These are phyloP conservation scores for Octopus bimaculoides DNA, from an alignment of 1,140 invertebrate genomes.

Conservation along the genomic window DNA sequence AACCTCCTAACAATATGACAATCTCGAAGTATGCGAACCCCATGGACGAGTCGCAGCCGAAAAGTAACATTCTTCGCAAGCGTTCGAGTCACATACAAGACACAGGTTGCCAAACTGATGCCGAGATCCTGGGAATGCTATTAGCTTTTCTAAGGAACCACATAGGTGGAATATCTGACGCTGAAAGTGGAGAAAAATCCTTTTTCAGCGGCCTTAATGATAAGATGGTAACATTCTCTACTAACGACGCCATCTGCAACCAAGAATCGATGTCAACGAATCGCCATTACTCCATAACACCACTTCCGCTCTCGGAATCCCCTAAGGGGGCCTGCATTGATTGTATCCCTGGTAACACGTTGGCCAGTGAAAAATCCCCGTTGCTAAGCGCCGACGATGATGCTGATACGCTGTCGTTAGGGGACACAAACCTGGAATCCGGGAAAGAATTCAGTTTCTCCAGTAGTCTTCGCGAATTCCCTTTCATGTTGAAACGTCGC, in stretches of 20 bases:
- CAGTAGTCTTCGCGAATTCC: background rate
- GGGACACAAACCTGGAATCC: background rate
- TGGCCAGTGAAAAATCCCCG: background rate
- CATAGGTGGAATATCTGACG: background rate
- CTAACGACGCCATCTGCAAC: background rate
- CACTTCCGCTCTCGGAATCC: background rate
- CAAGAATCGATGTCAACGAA: background rate
- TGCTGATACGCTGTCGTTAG: background rate
- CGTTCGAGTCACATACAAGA: background rate
- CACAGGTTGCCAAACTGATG: background rate
- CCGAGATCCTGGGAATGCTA: constrained; percentile 3
- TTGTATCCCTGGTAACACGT: background rate
- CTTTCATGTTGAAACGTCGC: background rate
- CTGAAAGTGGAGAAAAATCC: background rate
- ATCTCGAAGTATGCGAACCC: background rate
- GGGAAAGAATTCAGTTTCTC: constrained; percentile 1
- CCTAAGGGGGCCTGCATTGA: background rate
- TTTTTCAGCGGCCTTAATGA: constrained; percentile 1
- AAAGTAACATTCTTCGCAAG: background rate
- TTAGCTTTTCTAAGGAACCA: background rate
- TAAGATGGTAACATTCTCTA: background rate
- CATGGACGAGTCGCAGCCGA: background rate
- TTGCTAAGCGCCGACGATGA: background rate
- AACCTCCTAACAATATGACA: background rate
- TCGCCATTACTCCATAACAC: background rate